Conservation (phyloP, 2,113 vertebrate genomes). For the Syngnathus scovelli region DNA sequence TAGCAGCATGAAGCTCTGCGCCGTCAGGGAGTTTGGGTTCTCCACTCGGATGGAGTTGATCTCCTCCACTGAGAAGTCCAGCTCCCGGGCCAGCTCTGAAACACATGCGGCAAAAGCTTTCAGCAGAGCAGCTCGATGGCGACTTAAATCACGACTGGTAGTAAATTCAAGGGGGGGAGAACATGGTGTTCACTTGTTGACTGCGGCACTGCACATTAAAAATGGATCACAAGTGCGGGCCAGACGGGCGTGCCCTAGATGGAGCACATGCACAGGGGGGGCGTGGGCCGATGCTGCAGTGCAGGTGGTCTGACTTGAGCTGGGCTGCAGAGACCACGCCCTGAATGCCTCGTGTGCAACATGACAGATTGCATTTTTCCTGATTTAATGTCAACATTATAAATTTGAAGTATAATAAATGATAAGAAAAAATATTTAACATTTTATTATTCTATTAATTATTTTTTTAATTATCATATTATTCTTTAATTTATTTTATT, state of each 20-base stretch:
- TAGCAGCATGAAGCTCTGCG: constrained; percentile 98
- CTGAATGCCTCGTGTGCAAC: constrained; percentile 1
- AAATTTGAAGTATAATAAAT: too few species aligned
- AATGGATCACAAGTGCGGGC: constrained; percentile 45
- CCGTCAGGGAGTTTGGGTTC: constrained; percentile 95
- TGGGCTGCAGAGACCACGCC: constrained; percentile 52
- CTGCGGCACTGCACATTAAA: constrained; percentile 75
- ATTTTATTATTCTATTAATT: too few species aligned
- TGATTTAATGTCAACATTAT: background rate
- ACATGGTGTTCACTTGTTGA: constrained; percentile 28
- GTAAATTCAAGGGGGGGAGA: constrained; percentile 20
- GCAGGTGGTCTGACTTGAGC: constrained; percentile 38
- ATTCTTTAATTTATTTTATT: too few species aligned
- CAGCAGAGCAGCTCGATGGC: background rate
- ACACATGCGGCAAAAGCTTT: constrained; percentile 17
- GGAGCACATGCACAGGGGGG: background rate
- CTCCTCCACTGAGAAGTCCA: constrained; percentile 98
- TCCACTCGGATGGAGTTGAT: constrained; percentile 98
- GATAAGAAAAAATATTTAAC: too few species aligned
- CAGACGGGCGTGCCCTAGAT: background rate
- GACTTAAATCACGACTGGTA: background rate
- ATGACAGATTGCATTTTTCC: background rate
- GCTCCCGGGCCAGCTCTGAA: constrained; percentile 95
- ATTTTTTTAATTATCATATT: too few species aligned
- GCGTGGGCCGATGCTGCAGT: constrained; percentile 54